phyloP scores from a whole-genome alignment of 2,113 vertebrate genomes.

The Eupsittula cactorum region DNA sequence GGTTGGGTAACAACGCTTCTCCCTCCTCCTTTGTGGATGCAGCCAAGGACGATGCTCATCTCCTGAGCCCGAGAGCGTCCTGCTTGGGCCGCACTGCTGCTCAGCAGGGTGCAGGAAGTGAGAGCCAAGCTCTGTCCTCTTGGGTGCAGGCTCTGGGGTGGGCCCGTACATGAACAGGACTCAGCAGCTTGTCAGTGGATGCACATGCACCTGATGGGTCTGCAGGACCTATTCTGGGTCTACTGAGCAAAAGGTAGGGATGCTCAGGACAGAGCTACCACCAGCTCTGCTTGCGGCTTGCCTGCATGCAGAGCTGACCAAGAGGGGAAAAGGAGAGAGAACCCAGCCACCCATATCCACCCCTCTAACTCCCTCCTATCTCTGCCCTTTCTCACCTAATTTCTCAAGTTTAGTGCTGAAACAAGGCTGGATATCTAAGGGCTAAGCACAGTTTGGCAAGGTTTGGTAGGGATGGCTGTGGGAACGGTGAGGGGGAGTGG shows the following conservation, averaged over 20 bases:
- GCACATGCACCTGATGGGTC: background rate
- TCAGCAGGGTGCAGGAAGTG: background rate
- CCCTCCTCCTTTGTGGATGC: background rate
- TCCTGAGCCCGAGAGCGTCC: fast-evolving
- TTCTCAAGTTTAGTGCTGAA: background rate
- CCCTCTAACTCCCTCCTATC: background rate
- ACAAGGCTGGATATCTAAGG: background rate
- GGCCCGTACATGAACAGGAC: background rate
- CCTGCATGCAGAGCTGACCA: background rate
- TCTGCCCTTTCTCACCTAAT: background rate
- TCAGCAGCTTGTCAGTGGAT: fast-evolving
- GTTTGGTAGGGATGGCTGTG: background rate
- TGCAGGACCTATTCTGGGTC: background rate
- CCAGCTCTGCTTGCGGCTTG: background rate
- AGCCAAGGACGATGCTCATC: background rate
- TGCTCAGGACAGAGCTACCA: background rate
- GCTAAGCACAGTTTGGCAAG: background rate
- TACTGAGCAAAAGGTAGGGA: background rate
- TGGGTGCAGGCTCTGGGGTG: background rate
- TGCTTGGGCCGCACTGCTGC: background rate
- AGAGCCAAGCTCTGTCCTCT: background rate
- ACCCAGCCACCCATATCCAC: background rate
- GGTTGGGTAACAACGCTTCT: background rate
- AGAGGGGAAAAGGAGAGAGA: background rate
- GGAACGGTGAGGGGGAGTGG: background rate